Evolutionary conservation across 2,113 vertebrate species (phyloP).

Genomic region (Chelonoidis abingdonii): DNA sequence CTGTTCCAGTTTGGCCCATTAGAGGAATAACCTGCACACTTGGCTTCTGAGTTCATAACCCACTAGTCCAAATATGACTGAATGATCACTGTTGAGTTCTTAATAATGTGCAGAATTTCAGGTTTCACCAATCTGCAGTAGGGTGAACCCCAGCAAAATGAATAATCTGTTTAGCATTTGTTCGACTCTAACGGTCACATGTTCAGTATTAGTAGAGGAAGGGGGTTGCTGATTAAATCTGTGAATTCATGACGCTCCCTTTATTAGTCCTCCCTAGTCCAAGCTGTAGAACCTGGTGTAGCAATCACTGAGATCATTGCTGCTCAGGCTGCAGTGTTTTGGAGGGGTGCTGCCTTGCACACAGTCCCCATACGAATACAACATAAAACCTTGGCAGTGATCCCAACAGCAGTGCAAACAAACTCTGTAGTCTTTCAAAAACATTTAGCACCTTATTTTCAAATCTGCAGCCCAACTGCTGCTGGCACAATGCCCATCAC

Average conservation of each 20-base stretch:
- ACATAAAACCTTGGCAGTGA: background rate
- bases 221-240: background rate
- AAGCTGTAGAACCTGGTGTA: background rate
- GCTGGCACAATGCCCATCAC: background rate
- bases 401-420: background rate
- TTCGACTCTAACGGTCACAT: background rate
- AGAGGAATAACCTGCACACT: background rate
- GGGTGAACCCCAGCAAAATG: background rate
- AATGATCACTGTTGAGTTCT: background rate
- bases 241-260: accelerated
- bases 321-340: accelerated
- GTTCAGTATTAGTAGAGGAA: background rate
- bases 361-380: accelerated
- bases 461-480: background rate
- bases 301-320: background rate
- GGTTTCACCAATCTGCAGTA: background rate
- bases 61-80: background rate
- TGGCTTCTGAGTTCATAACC: background rate
- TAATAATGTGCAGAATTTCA: background rate
- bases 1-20: background rate
- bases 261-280: background rate
- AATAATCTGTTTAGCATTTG: background rate
- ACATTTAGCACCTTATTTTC: conserved; percentile 45
- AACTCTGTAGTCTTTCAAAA: background rate
- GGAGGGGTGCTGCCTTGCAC: background rate